A percentile compares a stretch with the other conserved stretches of the same genome.
phyloP scores from a whole-genome alignment of 92 coral and sea anemone genomes.

The Anthopleura xanthogrammica region DNA sequence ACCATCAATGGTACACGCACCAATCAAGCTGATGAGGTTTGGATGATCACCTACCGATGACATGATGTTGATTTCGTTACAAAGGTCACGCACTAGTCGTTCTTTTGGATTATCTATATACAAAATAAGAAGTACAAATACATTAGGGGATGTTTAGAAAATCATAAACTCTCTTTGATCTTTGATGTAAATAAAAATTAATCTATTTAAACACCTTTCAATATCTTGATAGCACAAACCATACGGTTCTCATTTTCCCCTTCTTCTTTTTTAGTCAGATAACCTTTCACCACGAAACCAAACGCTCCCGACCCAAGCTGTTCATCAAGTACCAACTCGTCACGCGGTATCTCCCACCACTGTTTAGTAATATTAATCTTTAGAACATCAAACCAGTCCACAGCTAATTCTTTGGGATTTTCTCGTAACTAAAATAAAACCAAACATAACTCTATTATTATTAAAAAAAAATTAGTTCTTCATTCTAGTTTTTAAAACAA shows the following conservation, averaged over 20 bases:
- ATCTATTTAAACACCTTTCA: constrained; percentile 26
- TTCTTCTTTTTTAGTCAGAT: constrained; percentile 10
- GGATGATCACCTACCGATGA: constrained; percentile 11
- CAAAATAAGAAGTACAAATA: neutral
- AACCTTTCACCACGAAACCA: constrained; percentile 44
- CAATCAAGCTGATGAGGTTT: neutral
- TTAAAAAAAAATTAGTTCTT: too few relatives aligned
- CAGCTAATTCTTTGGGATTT: constrained; percentile 6
- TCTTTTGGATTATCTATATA: constrained; percentile 5
- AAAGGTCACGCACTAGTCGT: constrained; percentile 1
- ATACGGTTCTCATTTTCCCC: neutral
- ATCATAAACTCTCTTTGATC: too few relatives aligned
- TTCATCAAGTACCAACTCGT: constrained; percentile 24
- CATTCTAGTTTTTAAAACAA: too few relatives aligned
- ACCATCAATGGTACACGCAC: constrained; percentile 8
- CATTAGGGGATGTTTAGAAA: neutral
- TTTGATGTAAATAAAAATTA: too few relatives aligned
- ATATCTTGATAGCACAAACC: constrained; percentile 49
- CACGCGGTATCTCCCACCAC: constrained; percentile 55
- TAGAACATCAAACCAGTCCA: constrained; percentile 23
- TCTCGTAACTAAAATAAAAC: constrained; percentile 11
- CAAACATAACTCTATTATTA: neutral
- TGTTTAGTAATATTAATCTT: constrained; percentile 6
- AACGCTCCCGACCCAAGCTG: constrained; percentile 46
- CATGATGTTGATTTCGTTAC: constrained; percentile 16